phyloP scores from a whole-genome alignment of 2,888 invertebrate genomes.

The Epistrophe grossulariae region DNA sequence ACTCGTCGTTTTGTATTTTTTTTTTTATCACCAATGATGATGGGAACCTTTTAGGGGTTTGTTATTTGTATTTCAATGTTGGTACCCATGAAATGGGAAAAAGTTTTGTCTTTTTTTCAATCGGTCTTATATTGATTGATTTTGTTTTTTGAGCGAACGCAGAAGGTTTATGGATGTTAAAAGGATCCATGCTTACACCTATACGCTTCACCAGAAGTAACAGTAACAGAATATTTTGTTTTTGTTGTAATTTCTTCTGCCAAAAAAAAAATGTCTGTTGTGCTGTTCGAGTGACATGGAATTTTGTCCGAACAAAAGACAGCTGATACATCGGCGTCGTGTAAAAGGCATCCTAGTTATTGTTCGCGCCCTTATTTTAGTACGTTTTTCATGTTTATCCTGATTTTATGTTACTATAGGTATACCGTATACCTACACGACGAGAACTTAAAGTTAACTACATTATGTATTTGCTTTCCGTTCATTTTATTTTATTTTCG shows the following conservation, averaged over 20 bases:
- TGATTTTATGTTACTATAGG: slow-evolving; percentile 42
- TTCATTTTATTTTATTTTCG: neutral
- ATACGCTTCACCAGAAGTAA: slow-evolving; percentile 6
- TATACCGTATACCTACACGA: neutral
- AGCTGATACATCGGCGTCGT: neutral
- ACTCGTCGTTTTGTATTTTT: slow-evolving; percentile 24
- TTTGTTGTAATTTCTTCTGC: slow-evolving; percentile 19
- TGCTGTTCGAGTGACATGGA: slow-evolving; percentile 18
- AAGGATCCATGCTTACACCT: slow-evolving; percentile 26
- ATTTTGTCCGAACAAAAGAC: slow-evolving; percentile 10
- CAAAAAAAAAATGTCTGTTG: slow-evolving; percentile 23
- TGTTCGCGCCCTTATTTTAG: slow-evolving; percentile 51
- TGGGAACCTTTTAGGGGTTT: slow-evolving; percentile 24
- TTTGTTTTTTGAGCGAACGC: neutral
- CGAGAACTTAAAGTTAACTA: slow-evolving; percentile 10
- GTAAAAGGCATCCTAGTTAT: slow-evolving; percentile 24
- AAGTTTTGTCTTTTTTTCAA: slow-evolving; percentile 19
- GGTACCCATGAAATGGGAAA: neutral
- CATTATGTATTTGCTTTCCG: slow-evolving; percentile 12
- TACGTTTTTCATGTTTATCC: slow-evolving; percentile 48
- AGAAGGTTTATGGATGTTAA: slow-evolving; percentile 38
- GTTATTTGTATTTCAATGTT: slow-evolving; percentile 6
- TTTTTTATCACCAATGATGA: slow-evolving; percentile 23
- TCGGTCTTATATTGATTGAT: slow-evolving; percentile 52
- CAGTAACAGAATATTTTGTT: slow-evolving; percentile 44